Conservation (phyloP, 2,888 invertebrate genomes). For the Tolmerus cingulatus region DNA sequence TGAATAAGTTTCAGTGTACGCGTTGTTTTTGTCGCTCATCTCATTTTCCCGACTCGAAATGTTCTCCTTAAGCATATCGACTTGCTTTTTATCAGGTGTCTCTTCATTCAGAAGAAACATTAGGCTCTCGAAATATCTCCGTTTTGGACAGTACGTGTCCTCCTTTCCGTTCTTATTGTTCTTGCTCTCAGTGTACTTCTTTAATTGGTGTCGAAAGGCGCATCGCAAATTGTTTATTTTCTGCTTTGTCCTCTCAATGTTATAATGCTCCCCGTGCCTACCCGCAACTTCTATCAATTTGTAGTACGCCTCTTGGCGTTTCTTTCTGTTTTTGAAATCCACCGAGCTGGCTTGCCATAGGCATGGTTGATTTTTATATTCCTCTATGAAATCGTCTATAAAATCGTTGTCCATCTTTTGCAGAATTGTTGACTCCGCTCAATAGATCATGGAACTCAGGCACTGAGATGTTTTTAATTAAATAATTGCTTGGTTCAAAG, state of each 20-base stretch:
- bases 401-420: slow-evolving; percentile 54
- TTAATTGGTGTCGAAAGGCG: slow-evolving; percentile 61
- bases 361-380: slow-evolving; percentile 61
- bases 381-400: slow-evolving; percentile 62
- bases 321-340: slow-evolving; percentile 60
- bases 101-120: slow-evolving; percentile 63
- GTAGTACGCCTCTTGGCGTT: slow-evolving; percentile 60
- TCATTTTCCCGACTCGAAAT: neutral
- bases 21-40: slow-evolving; percentile 1
- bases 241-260: slow-evolving; percentile 62
- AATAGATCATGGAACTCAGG: neutral
- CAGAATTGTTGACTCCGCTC: neutral
- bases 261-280: slow-evolving; percentile 62
- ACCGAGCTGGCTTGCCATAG: slow-evolving; percentile 61
- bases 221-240: slow-evolving; percentile 63
- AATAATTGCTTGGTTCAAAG: neutral
- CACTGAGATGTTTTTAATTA: neutral
- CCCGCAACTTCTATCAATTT: slow-evolving; percentile 61
- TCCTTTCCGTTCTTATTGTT: slow-evolving; percentile 59
- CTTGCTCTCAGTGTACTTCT: slow-evolving; percentile 61
- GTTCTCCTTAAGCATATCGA: slow-evolving; percentile 43
- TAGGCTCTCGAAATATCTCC: slow-evolving; percentile 61
- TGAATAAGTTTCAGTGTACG: slow-evolving; percentile 11
- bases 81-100: slow-evolving; percentile 54
- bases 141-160: slow-evolving; percentile 61